Evolutionary conservation across 2,888 invertebrate species (phyloP).

Genomic region (Oeneis ivallda): DNA sequence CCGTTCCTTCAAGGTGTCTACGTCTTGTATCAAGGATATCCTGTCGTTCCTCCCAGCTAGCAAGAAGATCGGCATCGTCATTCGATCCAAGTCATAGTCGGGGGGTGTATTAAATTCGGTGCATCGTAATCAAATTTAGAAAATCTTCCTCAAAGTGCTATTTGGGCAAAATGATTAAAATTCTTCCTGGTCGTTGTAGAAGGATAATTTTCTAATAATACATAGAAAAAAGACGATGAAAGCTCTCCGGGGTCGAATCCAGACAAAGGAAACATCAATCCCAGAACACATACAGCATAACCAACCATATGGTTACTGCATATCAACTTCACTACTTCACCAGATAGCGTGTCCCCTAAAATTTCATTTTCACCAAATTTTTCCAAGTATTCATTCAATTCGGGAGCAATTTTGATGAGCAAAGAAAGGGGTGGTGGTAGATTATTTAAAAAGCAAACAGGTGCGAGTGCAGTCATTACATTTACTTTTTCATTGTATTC

Average conservation of each 20-base stretch:
- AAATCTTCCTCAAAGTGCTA: conserved; percentile 46
- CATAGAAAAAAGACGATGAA: conserved; percentile 40
- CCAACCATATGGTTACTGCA: conserved; percentile 31
- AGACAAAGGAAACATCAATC: conserved; percentile 15
- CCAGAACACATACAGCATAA: conserved; percentile 33
- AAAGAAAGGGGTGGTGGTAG: conserved; percentile 46
- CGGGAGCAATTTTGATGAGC: conserved; percentile 49
- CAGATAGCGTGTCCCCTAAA: conserved; percentile 24
- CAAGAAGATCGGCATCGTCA: conserved; percentile 48
- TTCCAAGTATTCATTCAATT: conserved; percentile 30
- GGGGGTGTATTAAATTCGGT: conserved; percentile 47
- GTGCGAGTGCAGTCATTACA: conserved; percentile 77
- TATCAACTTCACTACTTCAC: conserved; percentile 13
- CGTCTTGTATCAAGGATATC: conserved; percentile 49
- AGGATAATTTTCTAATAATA: conserved; percentile 45
- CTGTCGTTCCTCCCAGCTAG: conserved; percentile 51
- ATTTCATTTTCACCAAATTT: conserved; percentile 35
- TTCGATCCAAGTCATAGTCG: conserved; percentile 49
- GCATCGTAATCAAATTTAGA: conserved; percentile 49
- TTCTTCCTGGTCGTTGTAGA: conserved; percentile 52
- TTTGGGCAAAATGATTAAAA: conserved; percentile 50
- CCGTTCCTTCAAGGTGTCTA: conserved; percentile 38
- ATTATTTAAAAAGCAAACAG: conserved; percentile 72
- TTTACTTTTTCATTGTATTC: conserved; percentile 80
- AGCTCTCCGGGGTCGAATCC: conserved; percentile 42